phyloP scores from a whole-genome alignment of 2,888 invertebrate genomes.

The Himalopsyche kuldschensis region DNA sequence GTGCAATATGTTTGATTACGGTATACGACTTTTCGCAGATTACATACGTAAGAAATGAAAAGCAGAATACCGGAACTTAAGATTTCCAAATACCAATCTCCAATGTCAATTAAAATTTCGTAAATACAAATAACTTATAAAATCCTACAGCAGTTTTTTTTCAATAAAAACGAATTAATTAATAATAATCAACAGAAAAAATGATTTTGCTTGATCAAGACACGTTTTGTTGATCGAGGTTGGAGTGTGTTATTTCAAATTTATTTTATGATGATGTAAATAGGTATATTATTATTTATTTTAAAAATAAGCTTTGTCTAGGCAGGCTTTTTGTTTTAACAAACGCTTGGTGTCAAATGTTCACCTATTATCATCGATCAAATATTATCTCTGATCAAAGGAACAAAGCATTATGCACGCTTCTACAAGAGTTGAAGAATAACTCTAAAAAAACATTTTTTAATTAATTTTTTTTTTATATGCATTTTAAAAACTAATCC shows the following conservation, averaged over 20 bases:
- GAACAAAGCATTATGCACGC: not conserved
- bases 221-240: not conserved
- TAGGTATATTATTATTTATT: not conserved
- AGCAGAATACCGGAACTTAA: no score
- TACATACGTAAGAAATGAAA: no score
- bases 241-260: not conserved
- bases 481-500: no score
- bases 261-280: not conserved
- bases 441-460: no score
- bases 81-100: no score
- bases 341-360: conserved; percentile 32
- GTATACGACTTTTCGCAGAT: no score
- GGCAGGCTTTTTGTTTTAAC: conserved; percentile 23
- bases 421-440: not conserved
- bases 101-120: no score
- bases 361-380: conserved; percentile 36
- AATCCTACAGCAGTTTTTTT: no score
- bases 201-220: not conserved
- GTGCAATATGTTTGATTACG: no score
- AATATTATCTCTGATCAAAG: conserved; percentile 33
- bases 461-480: not conserved
- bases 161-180: no score
- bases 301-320: not conserved
- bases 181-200: no score
- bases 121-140: no score